phyloP scores from a whole-genome alignment of 2,888 invertebrate genomes.

The Malacosoma neustria region DNA sequence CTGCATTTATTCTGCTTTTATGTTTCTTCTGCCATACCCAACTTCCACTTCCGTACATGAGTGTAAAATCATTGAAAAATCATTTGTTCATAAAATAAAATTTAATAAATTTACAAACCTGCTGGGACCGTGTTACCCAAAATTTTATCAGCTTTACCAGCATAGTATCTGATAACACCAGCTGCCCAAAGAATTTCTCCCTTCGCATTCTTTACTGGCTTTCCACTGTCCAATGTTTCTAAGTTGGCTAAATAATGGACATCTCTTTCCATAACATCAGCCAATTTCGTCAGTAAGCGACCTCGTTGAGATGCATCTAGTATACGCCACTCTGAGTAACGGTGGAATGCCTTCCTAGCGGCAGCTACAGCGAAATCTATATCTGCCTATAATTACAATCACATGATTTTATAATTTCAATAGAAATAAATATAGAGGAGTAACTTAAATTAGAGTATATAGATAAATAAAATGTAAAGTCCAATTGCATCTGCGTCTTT shows the following conservation, averaged over 20 bases:
- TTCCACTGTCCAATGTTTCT: slow-evolving; percentile 95
- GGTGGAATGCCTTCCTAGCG: slow-evolving; percentile 83
- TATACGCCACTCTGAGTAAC: slow-evolving; percentile 83
- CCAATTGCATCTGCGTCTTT: no score
- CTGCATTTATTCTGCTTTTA: no score
- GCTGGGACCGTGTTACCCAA: slow-evolving; percentile 84
- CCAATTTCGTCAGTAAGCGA: slow-evolving; percentile 79
- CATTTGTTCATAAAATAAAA: no score
- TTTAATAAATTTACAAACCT: no score
- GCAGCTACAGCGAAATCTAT: slow-evolving; percentile 86
- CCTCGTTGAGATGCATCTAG: slow-evolving; percentile 88
- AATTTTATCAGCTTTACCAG: slow-evolving; percentile 93
- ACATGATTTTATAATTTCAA: no score
- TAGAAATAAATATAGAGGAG: no score
- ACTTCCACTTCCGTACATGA: no score
- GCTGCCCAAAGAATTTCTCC: slow-evolving; percentile 78
- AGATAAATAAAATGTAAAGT: no score
- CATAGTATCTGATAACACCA: slow-evolving; percentile 84
- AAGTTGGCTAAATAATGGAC: slow-evolving; percentile 82
- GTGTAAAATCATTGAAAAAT: no score
- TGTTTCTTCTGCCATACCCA: no score
- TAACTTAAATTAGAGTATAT: no score
- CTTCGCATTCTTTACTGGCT: slow-evolving; percentile 82
- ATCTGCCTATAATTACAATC: no score
- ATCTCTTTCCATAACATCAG: slow-evolving; percentile 85